Conservation (phyloP, 2,113 vertebrate species). For the Sturnira hondurensis region DNA sequence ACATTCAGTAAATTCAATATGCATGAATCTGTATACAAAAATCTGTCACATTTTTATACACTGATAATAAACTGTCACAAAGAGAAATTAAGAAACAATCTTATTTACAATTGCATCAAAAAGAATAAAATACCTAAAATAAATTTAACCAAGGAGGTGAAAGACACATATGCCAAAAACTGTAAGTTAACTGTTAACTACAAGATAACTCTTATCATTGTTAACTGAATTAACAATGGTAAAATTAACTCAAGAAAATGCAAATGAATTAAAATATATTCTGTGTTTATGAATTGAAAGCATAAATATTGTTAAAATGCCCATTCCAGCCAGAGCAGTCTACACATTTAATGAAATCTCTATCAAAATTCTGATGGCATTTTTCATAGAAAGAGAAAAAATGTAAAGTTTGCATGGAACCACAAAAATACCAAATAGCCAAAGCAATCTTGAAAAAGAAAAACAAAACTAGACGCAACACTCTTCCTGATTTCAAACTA, state of each 20-base stretch:
- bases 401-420: not conserved
- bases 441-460: not conserved
- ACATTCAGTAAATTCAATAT: not conserved
- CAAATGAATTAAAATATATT: not conserved
- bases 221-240: too few relatives aligned
- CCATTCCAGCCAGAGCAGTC: not conserved
- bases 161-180: not conserved
- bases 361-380: not conserved
- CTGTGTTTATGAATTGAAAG: not conserved
- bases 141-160: not conserved
- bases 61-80: not conserved
- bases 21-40: not conserved
- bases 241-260: not conserved
- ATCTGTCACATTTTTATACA: not conserved
- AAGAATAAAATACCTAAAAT: not conserved
- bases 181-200: too few relatives aligned
- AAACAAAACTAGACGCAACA: not conserved
- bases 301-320: not conserved
- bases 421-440: not conserved
- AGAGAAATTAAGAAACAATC: not conserved
- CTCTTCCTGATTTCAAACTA: not conserved
- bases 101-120: not conserved
- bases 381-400: not conserved
- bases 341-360: not conserved
- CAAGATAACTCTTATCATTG: too few relatives aligned